Evolutionary conservation across 1,140 invertebrate genomes (phyloP).

Genomic region (Ridgeia piscesae): DNA sequence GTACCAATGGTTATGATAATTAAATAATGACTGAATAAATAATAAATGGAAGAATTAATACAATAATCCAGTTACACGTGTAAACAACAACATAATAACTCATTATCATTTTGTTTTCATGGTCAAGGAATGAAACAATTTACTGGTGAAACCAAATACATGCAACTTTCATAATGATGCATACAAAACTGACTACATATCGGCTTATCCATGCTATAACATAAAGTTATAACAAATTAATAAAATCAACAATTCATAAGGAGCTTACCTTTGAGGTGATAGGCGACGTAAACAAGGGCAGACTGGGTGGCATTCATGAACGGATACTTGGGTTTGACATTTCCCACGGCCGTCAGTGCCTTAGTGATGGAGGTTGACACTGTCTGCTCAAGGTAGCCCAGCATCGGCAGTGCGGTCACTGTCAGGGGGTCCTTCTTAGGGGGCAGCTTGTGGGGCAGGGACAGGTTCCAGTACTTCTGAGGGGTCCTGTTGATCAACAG

Average conservation of each 20-base stretch:
- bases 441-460: constrained; percentile 58
- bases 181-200: too few species aligned
- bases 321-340: constrained; percentile 59
- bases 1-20: too few species aligned
- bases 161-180: background rate
- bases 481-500: constrained; percentile 42
- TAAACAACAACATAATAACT: too few species aligned
- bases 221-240: too few species aligned
- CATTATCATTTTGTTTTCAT: background rate
- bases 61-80: too few species aligned
- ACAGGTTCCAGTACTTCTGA: constrained; percentile 51
- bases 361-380: constrained; percentile 52
- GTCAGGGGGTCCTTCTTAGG: constrained; percentile 48
- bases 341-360: constrained; percentile 53
- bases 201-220: too few species aligned
- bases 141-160: too few species aligned
- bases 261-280: constrained; percentile 54
- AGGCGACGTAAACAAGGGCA: constrained; percentile 56
- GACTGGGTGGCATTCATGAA: constrained; percentile 55
- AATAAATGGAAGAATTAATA: too few species aligned
- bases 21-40: too few species aligned
- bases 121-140: too few species aligned
- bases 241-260: background rate
- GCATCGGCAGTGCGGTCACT: constrained; percentile 51
- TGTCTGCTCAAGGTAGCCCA: constrained; percentile 58